Evolutionary conservation across 2,888 invertebrate species (phyloP), one percentile per base, ranked within the genome.

Genomic region (Eupithecia subfuscata): DNA sequence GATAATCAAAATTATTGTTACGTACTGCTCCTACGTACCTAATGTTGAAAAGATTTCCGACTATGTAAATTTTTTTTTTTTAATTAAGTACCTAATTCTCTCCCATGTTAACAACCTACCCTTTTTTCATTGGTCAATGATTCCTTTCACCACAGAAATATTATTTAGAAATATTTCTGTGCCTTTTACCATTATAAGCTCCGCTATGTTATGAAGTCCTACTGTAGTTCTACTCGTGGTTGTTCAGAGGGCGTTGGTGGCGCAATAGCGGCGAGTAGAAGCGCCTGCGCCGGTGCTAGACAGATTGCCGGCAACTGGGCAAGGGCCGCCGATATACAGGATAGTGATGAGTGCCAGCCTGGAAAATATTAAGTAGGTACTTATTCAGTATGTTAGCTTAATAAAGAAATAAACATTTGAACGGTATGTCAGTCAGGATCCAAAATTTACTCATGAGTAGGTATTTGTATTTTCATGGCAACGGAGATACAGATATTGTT

Each of bases 261-360:
- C n/a, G 76, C 80, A 30, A 84, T 77, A 70, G 86, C 87, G 1
- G 89, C 86, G 45, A 90, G 83, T 70, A 90, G 80, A 75, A 89
- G 82, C 70, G 90, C 90, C 82, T 89, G 89, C 74, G 87, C 82
- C 4, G 89, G 91, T 78, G 86, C 85, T 74, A 84, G 84, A 79
- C 90, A 84, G 75, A 80, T 84, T 63, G 82, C 87, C 11, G 90
- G 89, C 69, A 90, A 85, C 16, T 85, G 88, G 30, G 86, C 82
- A 76, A 88, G 80, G 9, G 87, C 88, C 45, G 82, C 75, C 30
- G 78, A 76, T 78, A 43, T 43, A 22, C 68, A 68, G 22, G 43
- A 68, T 43, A 68, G n/a, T n/a, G 43, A 43, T 25, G 82, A 71
- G 71, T 72, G 67, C 79, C 78, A 78, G 4, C 78, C 77, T 75